Conservation (phyloP, 2,797 vertebrate species). For the Lophius americanus region DNA sequence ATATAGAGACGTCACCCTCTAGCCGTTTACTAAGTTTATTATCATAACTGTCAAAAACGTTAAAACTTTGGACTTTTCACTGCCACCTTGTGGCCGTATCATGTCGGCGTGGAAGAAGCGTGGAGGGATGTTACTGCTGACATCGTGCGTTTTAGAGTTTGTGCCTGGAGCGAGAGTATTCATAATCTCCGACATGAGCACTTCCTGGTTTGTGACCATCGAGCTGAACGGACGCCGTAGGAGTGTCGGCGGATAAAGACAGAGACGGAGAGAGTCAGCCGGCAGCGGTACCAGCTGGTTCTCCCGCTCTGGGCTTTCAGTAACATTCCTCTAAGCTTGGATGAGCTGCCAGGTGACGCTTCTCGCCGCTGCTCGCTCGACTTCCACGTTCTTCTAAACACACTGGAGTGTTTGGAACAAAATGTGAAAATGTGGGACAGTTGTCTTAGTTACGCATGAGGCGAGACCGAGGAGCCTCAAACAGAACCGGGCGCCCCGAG, state of each 20-base stretch:
- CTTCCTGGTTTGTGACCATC: conserved; percentile 49
- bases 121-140: no score
- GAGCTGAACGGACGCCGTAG: conserved; percentile 62
- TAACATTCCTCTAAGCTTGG: conserved; percentile 69
- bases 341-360: conserved; percentile 69
- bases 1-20: no score
- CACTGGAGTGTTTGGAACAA: conserved; percentile 30
- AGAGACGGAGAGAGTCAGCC: conserved; percentile 56
- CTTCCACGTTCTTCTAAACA: conserved; percentile 20
- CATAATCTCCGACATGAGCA: no score
- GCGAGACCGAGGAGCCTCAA: conserved; percentile 3
- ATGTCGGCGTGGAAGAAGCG: no score
- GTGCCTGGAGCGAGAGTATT: no score
- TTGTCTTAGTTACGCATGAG: conserved; percentile 4
- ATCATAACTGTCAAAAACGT: no score
- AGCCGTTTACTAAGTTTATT: no score
- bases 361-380: conserved; percentile 36
- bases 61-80: no score
- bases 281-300: conserved; percentile 69
- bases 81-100: no score
- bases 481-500: not conserved
- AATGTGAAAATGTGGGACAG: conserved; percentile 26
- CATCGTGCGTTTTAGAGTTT: no score
- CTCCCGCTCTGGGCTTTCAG: conserved; percentile 60
- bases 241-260: conserved; percentile 51